Conservation (phyloP, 1,140 invertebrate genomes). For the Aphelinus certus region DNA sequence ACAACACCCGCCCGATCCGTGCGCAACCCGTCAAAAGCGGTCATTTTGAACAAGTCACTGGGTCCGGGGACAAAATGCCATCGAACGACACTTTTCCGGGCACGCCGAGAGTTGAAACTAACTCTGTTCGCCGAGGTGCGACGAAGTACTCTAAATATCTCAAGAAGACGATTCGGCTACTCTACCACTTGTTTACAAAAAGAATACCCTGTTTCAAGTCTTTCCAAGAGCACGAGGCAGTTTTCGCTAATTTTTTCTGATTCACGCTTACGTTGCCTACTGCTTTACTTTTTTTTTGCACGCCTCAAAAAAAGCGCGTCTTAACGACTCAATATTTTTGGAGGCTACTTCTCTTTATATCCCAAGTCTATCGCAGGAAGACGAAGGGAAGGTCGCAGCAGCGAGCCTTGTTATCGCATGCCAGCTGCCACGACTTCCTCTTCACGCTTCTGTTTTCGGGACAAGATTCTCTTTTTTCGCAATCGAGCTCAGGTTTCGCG, state of each 20-base stretch:
- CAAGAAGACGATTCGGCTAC: neutral
- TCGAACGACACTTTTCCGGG: conserved; percentile 24
- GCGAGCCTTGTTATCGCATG: neutral
- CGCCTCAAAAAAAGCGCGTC: neutral
- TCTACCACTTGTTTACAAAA: conserved; percentile 13
- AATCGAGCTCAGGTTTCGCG: conserved; percentile 8
- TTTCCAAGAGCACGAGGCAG: conserved; percentile 41
- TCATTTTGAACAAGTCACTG: conserved; percentile 58
- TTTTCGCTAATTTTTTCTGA: conserved; percentile 8
- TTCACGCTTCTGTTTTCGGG: conserved; percentile 2
- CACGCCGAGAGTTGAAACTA: neutral
- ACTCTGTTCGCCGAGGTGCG: neutral
- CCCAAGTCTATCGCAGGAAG: too few species aligned
- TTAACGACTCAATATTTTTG: conserved; percentile 18
- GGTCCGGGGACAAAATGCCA: conserved; percentile 52
- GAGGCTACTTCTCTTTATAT: neutral
- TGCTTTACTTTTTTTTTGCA: conserved; percentile 11
- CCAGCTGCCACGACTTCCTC: conserved; percentile 9
- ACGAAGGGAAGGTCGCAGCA: conserved; percentile 1
- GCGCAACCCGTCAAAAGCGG: conserved; percentile 60
- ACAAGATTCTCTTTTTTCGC: conserved; percentile 9
- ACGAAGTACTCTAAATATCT: neutral
- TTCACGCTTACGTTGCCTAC: neutral
- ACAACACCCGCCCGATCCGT: conserved; percentile 53
- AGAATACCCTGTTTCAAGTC: conserved; percentile 55